Conservation (phyloP, 2,888 invertebrate species). For the Liodrosophila aerea region DNA sequence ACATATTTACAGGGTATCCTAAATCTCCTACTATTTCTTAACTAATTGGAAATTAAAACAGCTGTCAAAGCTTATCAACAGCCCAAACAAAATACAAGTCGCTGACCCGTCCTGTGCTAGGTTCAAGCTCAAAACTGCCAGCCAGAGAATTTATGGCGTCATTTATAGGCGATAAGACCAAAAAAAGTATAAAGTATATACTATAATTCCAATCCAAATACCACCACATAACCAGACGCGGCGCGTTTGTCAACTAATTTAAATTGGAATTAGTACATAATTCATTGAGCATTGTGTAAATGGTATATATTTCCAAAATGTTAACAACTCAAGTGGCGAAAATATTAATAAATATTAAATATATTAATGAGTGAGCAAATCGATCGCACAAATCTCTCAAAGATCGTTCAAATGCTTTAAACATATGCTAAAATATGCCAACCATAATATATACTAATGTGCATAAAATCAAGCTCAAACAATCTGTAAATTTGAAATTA, state of each 20-base stretch:
- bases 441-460: conserved; percentile 3
- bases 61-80: conserved; percentile 47
- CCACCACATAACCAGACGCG: conserved; percentile 4
- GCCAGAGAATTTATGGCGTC: conserved; percentile 60
- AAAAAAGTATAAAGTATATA: conserved; percentile 21
- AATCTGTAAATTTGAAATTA: background rate
- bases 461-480: conserved; percentile 1
- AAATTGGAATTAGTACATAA: conserved; percentile 67
- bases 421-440: no score
- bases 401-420: no score
- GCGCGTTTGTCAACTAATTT: conserved; percentile 50
- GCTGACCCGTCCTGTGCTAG: conserved; percentile 31
- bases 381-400: background rate
- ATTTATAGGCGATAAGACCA: conserved; percentile 57
- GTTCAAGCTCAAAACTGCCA: conserved; percentile 64
- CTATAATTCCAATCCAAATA: conserved; percentile 12
- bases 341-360: conserved; percentile 45
- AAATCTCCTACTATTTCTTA: conserved; percentile 1
- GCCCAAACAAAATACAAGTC: conserved; percentile 43
- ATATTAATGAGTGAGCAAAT: conserved; percentile 25
- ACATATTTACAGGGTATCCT: no score
- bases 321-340: conserved; percentile 62
- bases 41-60: conserved; percentile 39
- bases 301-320: conserved; percentile 32
- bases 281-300: conserved; percentile 64